A percentile compares a stretch with the other conserved stretches of the same genome.
Conservation (phyloP, 2,888 invertebrate genomes). For the Metopia argyrocephala region DNA sequence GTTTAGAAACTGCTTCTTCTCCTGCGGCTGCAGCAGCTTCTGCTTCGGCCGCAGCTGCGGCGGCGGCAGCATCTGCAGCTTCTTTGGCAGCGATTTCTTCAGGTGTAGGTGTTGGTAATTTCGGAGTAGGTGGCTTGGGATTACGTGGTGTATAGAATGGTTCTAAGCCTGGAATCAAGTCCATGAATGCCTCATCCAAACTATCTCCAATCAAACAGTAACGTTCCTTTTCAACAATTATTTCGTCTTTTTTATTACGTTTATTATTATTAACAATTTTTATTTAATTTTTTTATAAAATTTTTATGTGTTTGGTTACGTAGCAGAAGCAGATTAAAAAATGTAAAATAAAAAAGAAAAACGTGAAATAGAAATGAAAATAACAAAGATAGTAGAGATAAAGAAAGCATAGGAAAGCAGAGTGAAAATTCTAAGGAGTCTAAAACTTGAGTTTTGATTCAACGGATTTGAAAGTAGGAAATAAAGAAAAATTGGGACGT, state of each 20-base stretch:
- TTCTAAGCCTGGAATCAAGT: conserved; percentile 84
- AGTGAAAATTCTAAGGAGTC: conserved; percentile 30
- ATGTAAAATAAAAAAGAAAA: conserved; percentile 37
- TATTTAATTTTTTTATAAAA: conserved; percentile 24
- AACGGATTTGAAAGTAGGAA: conserved; percentile 20
- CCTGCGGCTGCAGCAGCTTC: conserved; percentile 69
- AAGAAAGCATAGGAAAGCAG: conserved; percentile 6
- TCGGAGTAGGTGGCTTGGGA: conserved; percentile 79
- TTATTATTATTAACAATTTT: conserved; percentile 65
- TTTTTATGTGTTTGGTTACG: conserved; percentile 64
- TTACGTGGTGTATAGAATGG: conserved; percentile 78
- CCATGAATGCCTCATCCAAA: conserved; percentile 95
- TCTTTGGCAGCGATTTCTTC: conserved; percentile 77
- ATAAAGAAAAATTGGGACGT: conserved; percentile 1
- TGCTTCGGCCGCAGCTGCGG: conserved; percentile 71
- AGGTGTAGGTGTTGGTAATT: conserved; percentile 75
- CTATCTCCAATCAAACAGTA: conserved; percentile 96
- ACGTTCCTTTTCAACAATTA: conserved; percentile 93
- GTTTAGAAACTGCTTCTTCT: conserved; percentile 67
- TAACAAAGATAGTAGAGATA: conserved; percentile 33
- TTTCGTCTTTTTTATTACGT: conserved; percentile 82
- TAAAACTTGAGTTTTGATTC: conserved; percentile 6
- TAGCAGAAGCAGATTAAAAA: conserved; percentile 66
- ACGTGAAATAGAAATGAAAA: conserved; percentile 45
- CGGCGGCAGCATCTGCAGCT: conserved; percentile 73